Base-by-base conservation (phyloP, 2,113 vertebrate genomes). In the Mustela nigripes region DNA sequence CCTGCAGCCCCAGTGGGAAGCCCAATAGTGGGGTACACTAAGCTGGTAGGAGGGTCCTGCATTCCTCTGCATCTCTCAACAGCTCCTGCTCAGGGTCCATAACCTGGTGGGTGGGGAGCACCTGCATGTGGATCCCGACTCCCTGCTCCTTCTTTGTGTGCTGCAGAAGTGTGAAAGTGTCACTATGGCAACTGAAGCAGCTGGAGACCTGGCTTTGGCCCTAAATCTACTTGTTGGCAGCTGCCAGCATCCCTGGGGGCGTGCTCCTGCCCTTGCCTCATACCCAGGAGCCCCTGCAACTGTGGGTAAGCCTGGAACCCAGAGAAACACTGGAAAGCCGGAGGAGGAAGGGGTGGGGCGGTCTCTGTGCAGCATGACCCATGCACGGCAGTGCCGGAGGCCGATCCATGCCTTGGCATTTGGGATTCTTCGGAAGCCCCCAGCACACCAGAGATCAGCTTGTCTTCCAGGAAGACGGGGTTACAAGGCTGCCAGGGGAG, bases 121-220 rank as follows among this genome's bases (percentile, higher is more conserved):
- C 71, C 36, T 42, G 79, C n/a, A 81, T 73, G 63, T 50, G 33
- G 67, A 36, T 84, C 62, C 93, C 22, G 42, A 73, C 42, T 53
- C 92, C 85, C 91, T 82, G 63, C 28, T 62, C 65, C 39, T 86
- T 84, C 33, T 79, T 4, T 11, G 74, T 7, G 24, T 65, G 39
- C 31, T 62, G n/a, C 71, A 93, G 78, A 81, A 48, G 78, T 5
- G 33, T 12, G 28, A 84, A 87, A 50, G 53, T 19, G 86, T 89
- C 86, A 73, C 97, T 39, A 79, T 76, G 90, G 74, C 67, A 97
- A 96, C 87, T 33, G 6, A 19, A 76, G 67, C 91, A 62, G 24
- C 73, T 91, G 53, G 93, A 88, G 85, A 91, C 39, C 87, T 81
- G 53, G 58, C 48, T 84, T 71, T 91, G 74, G 88, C 63, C 45